phyloP scores from a whole-genome alignment of 2,888 invertebrate genomes.

The Plebejus melissa region DNA sequence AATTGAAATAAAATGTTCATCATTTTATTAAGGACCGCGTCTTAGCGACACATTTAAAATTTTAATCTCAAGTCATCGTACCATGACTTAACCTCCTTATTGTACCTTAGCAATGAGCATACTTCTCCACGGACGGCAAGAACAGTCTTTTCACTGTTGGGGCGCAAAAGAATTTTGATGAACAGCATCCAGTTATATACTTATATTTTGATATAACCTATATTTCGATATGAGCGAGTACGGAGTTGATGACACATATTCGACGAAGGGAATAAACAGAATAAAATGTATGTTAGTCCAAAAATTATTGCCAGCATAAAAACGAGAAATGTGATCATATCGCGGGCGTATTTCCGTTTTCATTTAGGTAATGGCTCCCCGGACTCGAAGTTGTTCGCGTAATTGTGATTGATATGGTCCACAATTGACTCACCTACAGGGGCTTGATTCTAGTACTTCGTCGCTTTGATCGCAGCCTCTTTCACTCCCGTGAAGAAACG shows the following conservation, averaged over 20 bases:
- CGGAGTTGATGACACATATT: neutral
- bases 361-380: conserved; percentile 60
- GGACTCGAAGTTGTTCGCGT: conserved; percentile 54
- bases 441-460: neutral
- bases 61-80: too few species aligned
- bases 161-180: too few species aligned
- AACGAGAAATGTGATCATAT: conserved; percentile 15
- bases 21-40: too few species aligned
- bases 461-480: neutral
- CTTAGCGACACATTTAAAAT: too few species aligned
- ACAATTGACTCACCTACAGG: conserved; percentile 42
- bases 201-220: neutral
- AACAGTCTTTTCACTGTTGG: too few species aligned
- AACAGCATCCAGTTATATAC: too few species aligned
- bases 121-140: too few species aligned
- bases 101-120: too few species aligned
- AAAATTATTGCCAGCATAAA: conserved; percentile 8
- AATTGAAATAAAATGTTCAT: neutral
- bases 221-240: neutral
- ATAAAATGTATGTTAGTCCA: conserved; percentile 3
- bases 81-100: too few species aligned
- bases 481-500: neutral
- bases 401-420: conserved; percentile 60
- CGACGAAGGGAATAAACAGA: neutral
- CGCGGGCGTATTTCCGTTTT: conserved; percentile 43